Evolutionary conservation across 2,797 vertebrate species (phyloP), one percentile per base, ranked within the genome.

Genomic region (Lacerta agilis): DNA sequence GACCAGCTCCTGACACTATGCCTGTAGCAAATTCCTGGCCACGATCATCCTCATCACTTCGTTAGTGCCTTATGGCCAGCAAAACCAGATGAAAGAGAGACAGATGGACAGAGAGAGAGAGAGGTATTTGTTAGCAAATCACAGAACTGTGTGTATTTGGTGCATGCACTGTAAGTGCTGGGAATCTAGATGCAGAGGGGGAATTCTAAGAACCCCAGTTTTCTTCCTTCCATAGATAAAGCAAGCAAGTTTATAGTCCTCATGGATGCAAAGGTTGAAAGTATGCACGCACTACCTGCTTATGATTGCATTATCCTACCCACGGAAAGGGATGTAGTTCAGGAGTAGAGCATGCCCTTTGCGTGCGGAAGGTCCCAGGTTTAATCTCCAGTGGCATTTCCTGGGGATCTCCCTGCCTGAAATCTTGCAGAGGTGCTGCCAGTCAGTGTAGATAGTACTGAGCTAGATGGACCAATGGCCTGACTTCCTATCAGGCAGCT

Each of bases 11-110:
- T 15, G 86, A 83, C 2, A 95, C 55, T 95, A 98, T 41, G 97
- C 97, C 2, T 97, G 96, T 25, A 99, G 95, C 73, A 99, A 97
- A 93, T 93, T 98, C 90, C 98, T 95, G n/a, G 98, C 98, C 89
- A 99, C 97, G 17, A 99, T 98, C 98, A 99, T 98, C 94, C 98
- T 97, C 99, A 99, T 99, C 92, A 99, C 98, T 93, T 99, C 99
- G 8, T 99, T 99, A 92, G 98, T 98, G 94, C 99, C 99, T 55
- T 99, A 92, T 10, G 41, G 58, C 43, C 20, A 75, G 15, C 66
- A n/a, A 75, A 0, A 41, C 8, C 5, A 18, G 27, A 66, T 27
- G 25, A 82, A 23, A 81, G 18, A 38, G 76, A 49, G 64, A 29
- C 4, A 18, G 79, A 36, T 33, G 64, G 64, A 67, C 61, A 29